Evolutionary conservation across 2,113 vertebrate species (phyloP).

Genomic region (Copsychus sechellarum): DNA sequence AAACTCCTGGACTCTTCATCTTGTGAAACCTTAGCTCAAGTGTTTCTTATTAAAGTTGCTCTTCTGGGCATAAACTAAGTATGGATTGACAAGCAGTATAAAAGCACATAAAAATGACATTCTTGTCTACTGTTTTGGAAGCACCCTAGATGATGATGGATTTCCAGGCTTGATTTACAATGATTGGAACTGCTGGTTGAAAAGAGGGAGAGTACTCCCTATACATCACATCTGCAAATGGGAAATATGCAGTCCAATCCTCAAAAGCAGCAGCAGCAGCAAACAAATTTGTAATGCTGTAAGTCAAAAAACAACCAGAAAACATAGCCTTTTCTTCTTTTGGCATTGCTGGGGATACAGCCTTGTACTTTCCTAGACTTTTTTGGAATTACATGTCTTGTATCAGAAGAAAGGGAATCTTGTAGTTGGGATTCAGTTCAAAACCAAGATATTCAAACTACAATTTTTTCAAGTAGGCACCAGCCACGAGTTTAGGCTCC

Average conservation of each 20-base stretch:
- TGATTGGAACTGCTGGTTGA: not conserved
- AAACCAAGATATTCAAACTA: not conserved
- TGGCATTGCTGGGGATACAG: not conserved
- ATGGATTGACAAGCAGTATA: not conserved
- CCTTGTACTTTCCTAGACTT: not conserved
- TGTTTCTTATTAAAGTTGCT: not conserved
- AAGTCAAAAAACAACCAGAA: not conserved
- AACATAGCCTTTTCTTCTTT: not conserved
- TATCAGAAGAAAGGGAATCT: not conserved
- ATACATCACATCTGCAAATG: not conserved
- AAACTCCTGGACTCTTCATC: not conserved
- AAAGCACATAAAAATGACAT: not conserved
- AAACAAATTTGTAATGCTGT: not conserved
- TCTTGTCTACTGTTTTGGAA: not conserved
- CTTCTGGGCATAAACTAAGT: not conserved
- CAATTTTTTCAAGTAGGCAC: not conserved
- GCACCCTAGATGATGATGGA: not conserved
- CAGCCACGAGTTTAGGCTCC: not conserved
- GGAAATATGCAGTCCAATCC: not conserved
- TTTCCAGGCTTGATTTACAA: not conserved
- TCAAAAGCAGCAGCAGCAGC: not conserved
- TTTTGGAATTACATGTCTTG: not conserved
- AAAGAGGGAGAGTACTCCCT: not conserved
- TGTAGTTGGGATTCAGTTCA: not conserved
- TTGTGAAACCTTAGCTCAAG: not conserved